Percentiles rank a stretch among this genome's conserved stretches.
These are phyloP conservation scores for Meiosimyza decipiens DNA, from an alignment of 2,888 invertebrate species.

Conservation along the genomic window DNA sequence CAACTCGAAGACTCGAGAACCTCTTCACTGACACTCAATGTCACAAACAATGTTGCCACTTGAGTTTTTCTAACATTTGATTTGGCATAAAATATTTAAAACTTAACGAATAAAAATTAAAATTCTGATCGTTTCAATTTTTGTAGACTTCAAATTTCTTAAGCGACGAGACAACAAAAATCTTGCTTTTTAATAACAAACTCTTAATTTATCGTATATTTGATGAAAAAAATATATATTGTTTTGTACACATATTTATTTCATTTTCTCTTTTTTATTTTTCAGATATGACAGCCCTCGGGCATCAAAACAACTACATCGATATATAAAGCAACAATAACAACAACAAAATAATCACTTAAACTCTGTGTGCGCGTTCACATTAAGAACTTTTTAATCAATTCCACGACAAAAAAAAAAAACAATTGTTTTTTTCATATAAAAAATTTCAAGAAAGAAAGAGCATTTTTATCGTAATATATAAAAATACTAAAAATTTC, in stretches of 20 bases:
- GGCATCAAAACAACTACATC: conserved; percentile 25
- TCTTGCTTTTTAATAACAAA: too few species aligned
- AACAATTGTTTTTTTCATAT: conserved; percentile 8
- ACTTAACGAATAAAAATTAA: too few species aligned
- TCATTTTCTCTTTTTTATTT: conserved; percentile 11
- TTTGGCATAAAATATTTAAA: too few species aligned
- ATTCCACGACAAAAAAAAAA: conserved; percentile 14
- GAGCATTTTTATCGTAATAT: not conserved
- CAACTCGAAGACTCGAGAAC: too few species aligned
- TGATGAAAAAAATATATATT: not conserved
- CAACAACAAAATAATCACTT: conserved; percentile 9
- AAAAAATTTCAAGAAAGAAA: not conserved
- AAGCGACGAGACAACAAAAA: too few species aligned
- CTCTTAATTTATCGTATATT: too few species aligned
- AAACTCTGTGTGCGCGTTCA: not conserved
- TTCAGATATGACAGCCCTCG: conserved; percentile 27
- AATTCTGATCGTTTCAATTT: too few species aligned
- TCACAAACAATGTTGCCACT: too few species aligned
- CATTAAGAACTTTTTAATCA: conserved; percentile 1
- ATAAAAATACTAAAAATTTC: conserved; percentile 13
- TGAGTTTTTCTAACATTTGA: too few species aligned
- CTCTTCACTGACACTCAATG: too few species aligned
- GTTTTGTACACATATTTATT: too few species aligned
- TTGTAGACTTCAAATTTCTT: too few species aligned
- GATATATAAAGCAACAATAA: conserved; percentile 2